These are phyloP conservation scores for Natrix natrix DNA, from an alignment of 2,797 vertebrate species.

Conservation along the genomic window DNA sequence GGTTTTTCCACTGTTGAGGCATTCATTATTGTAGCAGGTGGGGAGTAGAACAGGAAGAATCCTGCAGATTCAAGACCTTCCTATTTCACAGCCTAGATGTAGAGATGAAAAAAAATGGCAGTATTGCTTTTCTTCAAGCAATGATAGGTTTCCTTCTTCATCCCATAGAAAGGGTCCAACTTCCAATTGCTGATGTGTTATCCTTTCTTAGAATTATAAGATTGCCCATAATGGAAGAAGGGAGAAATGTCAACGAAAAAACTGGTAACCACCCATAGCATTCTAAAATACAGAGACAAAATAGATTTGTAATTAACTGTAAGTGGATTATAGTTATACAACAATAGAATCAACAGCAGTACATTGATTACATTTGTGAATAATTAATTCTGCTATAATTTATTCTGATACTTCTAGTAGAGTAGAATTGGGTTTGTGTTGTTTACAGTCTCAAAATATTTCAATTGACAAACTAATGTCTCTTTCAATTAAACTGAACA, in stretches of 20 bases:
- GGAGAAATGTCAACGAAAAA: background rate
- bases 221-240: background rate
- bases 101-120: background rate
- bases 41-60: background rate
- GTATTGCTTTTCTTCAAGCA: background rate
- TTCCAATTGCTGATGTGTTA: background rate
- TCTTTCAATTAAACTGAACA: background rate
- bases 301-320: background rate
- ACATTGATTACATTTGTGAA: slow-evolving; percentile 18
- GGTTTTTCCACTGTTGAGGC: background rate
- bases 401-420: background rate
- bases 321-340: background rate
- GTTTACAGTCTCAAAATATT: background rate
- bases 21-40: background rate
- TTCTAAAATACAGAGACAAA: background rate
- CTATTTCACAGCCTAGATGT: background rate
- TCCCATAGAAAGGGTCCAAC: background rate
- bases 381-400: background rate
- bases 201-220: background rate
- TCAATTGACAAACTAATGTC: background rate
- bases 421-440: background rate
- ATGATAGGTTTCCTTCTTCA: background rate
- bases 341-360: background rate
- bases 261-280: background rate
- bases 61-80: background rate